Evolutionary conservation across 1,140 invertebrate genomes (phyloP).

Genomic region (Tetragonula clypearis): DNA sequence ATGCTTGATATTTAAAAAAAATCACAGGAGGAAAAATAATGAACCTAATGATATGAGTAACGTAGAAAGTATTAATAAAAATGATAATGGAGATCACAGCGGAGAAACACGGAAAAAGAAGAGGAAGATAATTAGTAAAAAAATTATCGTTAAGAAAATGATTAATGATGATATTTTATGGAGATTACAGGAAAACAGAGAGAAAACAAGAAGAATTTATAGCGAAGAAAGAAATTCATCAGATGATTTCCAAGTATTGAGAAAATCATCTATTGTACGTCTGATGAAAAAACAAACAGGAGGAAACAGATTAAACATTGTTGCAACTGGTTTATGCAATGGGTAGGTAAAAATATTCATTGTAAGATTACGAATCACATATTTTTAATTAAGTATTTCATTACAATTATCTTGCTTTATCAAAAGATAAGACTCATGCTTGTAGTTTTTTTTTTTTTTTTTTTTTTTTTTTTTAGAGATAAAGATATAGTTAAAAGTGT

Average conservation of each 20-base stretch:
- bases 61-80: not conserved
- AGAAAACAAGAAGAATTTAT: not conserved
- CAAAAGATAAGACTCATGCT: not conserved
- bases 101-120: constrained; percentile 47
- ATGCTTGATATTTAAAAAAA: constrained; percentile 6
- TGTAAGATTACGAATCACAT: not conserved
- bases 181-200: constrained; percentile 40
- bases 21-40: constrained; percentile 27
- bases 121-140: constrained; percentile 72
- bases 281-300: constrained; percentile 27
- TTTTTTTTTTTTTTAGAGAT: constrained; percentile 68
- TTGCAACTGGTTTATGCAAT: constrained; percentile 72
- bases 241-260: constrained; percentile 66
- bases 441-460: constrained; percentile 43
- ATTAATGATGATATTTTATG: constrained; percentile 58
- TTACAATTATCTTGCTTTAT: not conserved
- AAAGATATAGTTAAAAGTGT: constrained; percentile 72
- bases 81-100: not conserved
- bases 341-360: constrained; percentile 61
- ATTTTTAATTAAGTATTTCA: not conserved
- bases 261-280: constrained; percentile 35
- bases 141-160: constrained; percentile 73
- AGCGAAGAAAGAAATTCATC: constrained; percentile 56
- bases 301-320: constrained; percentile 68
- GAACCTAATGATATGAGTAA: constrained; percentile 13